Percentiles rank a stretch among this genome's conserved stretches.
phyloP scores from a whole-genome alignment of 2,113 vertebrate genomes.

The Charadrius vociferus region DNA sequence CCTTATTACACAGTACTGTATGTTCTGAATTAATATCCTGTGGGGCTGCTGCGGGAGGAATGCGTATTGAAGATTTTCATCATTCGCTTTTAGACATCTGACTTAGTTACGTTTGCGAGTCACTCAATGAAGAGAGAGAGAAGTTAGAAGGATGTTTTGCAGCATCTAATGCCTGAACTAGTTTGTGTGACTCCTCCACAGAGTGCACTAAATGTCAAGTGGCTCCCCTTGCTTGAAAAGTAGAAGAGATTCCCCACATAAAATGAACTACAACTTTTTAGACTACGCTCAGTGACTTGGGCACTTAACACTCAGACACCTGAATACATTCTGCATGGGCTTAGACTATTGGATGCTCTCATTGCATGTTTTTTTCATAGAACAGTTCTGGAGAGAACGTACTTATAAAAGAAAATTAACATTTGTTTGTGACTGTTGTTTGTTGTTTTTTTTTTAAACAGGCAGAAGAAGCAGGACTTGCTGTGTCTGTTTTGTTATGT shows the following conservation, averaged over 20 bases:
- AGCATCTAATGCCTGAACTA: not conserved
- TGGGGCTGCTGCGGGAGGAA: not conserved
- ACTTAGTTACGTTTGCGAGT: not conserved
- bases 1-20: not conserved
- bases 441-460: not conserved
- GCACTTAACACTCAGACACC: not conserved
- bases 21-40: not conserved
- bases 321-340: not conserved
- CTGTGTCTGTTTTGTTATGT: slow-evolving; percentile 89
- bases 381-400: not conserved
- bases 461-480: slow-evolving; percentile 87
- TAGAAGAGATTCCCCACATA: not conserved
- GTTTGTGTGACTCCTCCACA: not conserved
- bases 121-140: not conserved
- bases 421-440: not conserved
- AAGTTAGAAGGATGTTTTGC: not conserved
- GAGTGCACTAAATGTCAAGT: not conserved
- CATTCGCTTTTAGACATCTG: not conserved
- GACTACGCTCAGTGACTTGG: not conserved
- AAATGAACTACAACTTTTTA: not conserved
- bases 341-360: not conserved
- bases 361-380: not conserved
- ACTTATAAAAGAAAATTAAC: not conserved
- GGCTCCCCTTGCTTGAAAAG: not conserved
- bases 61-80: not conserved